These are phyloP conservation scores for Chrysopa pallens DNA, from an alignment of 1,140 invertebrate genomes.

Conservation along the genomic window DNA sequence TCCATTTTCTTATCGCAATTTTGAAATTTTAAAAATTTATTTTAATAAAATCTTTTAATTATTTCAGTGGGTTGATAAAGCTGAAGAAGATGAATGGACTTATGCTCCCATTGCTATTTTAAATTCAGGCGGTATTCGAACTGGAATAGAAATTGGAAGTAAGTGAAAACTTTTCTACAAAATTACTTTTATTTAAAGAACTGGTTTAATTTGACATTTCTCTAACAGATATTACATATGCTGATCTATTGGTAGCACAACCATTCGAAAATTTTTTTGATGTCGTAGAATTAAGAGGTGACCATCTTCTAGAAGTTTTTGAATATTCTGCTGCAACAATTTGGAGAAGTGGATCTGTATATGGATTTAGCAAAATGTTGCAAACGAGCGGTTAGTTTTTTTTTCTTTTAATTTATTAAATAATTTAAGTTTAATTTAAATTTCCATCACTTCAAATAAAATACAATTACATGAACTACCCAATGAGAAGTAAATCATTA, in stretches of 20 bases:
- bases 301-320: constrained; percentile 35
- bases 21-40: background rate
- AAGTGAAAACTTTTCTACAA: constrained; percentile 5
- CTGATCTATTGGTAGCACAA: constrained; percentile 39
- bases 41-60: background rate
- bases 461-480: too few species aligned
- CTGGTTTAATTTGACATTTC: background rate
- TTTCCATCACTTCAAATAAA: too few species aligned
- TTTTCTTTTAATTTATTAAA: too few species aligned
- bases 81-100: constrained; percentile 31
- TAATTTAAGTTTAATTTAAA: too few species aligned
- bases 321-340: constrained; percentile 29
- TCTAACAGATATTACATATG: constrained; percentile 39
- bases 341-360: constrained; percentile 9
- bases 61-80: constrained; percentile 6
- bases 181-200: background rate
- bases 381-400: background rate
- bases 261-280: constrained; percentile 57
- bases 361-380: constrained; percentile 8
- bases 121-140: constrained; percentile 46
- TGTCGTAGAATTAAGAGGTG: constrained; percentile 40
- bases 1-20: background rate
- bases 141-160: constrained; percentile 27
- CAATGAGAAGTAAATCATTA: too few species aligned
- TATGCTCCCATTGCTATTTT: constrained; percentile 41